phyloP scores from a whole-genome alignment of 2,113 vertebrate species.

The Misgurnus anguillicaudatus region DNA sequence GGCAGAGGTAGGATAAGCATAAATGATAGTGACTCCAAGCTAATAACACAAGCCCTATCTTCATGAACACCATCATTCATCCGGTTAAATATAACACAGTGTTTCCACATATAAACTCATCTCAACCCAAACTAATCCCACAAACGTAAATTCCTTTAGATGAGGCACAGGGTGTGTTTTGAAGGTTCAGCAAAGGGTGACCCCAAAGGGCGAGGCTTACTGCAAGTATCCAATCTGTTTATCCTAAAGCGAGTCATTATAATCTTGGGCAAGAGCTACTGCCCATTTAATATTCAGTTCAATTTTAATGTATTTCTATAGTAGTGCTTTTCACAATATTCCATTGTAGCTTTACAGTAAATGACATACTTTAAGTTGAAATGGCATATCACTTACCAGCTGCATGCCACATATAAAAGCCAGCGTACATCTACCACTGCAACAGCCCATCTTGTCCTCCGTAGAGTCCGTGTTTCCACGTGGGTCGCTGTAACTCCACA shows the following conservation, averaged over 20 bases:
- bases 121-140: too few relatives aligned
- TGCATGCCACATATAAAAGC: constrained; percentile 95
- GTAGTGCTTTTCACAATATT: too few relatives aligned
- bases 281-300: too few relatives aligned
- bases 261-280: too few relatives aligned
- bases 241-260: too few relatives aligned
- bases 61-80: constrained; percentile 21
- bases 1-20: constrained; percentile 33
- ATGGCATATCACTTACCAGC: constrained; percentile 82
- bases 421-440: constrained; percentile 92
- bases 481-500: constrained; percentile 73
- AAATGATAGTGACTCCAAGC: constrained; percentile 43
- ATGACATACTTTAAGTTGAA: too few relatives aligned
- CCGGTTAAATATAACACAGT: constrained; percentile 15
- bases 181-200: too few relatives aligned
- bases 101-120: constrained; percentile 24
- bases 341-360: too few relatives aligned
- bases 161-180: too few relatives aligned
- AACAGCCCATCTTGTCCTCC: constrained; percentile 88
- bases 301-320: too few relatives aligned
- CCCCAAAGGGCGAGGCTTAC: too few relatives aligned
- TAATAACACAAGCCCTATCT: constrained; percentile 26
- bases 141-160: background rate
- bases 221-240: too few relatives aligned
- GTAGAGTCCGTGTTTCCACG: constrained; percentile 69